These are phyloP conservation scores for Passer montanus DNA, from an alignment of 2,113 vertebrate species.

Conservation along the genomic window DNA sequence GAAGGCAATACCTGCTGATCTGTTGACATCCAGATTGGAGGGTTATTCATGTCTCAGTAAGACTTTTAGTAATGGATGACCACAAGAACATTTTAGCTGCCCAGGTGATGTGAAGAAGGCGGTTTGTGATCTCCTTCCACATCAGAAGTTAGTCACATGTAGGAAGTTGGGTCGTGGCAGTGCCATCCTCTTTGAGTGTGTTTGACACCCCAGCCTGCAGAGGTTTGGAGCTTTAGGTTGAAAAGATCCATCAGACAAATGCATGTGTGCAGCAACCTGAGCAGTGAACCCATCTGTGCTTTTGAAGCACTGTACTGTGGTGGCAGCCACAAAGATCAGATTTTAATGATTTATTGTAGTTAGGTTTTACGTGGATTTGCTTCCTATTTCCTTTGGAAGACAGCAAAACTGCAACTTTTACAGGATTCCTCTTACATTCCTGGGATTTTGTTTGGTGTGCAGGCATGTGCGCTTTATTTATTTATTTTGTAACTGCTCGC, in stretches of 20 bases:
- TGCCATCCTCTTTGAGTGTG: not conserved
- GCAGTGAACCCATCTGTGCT: not conserved
- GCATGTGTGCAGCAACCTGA: not conserved
- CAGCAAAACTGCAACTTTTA: not conserved
- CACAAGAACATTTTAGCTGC: not conserved
- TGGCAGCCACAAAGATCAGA: not conserved
- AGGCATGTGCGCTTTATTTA: not conserved
- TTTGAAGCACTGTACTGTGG: not conserved
- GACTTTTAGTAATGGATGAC: conserved; percentile 1
- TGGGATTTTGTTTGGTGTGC: not conserved
- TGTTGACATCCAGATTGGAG: conserved; percentile 30
- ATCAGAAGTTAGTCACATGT: not conserved
- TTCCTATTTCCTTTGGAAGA: conserved; percentile 45
- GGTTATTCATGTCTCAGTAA: not conserved
- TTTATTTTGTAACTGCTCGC: not conserved
- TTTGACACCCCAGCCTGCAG: not conserved
- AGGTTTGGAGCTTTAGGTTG: not conserved
- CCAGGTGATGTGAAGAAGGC: not conserved
- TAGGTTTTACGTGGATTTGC: conserved; percentile 13
- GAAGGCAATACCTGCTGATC: conserved; percentile 40
- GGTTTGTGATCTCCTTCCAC: not conserved
- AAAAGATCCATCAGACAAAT: not conserved
- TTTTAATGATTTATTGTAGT: conserved; percentile 22
- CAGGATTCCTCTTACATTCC: not conserved
- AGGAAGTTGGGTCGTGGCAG: not conserved